Evolutionary conservation across 2,888 invertebrate genomes (phyloP).

Genomic region (Bellardia pandia): DNA sequence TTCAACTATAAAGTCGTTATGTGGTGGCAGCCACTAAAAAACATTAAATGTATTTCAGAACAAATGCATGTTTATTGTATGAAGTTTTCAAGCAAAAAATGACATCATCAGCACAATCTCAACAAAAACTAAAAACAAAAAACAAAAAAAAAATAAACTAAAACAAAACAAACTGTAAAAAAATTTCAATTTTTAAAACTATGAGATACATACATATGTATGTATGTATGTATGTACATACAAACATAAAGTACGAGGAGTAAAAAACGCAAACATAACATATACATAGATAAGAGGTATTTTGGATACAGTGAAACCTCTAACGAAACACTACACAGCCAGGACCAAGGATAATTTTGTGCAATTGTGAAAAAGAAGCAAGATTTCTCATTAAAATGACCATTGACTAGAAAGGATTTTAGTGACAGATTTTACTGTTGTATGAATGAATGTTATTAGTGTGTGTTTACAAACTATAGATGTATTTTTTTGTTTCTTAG

Average conservation of each 20-base stretch:
- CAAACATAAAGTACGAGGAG: neutral
- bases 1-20: slow-evolving; percentile 33
- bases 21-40: slow-evolving; percentile 38
- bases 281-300: neutral
- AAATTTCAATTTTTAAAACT: slow-evolving; percentile 8
- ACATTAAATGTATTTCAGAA: slow-evolving; percentile 19
- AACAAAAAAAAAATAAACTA: neutral
- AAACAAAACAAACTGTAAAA: slow-evolving; percentile 10
- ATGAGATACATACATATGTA: neutral
- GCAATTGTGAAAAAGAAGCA: too few species aligned
- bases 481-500: neutral
- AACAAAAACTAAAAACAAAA: slow-evolving; percentile 2
- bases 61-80: slow-evolving; percentile 35
- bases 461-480: neutral
- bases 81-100: slow-evolving; percentile 28
- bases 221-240: too few species aligned
- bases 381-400: neutral
- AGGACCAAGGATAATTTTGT: too few species aligned
- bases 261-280: neutral
- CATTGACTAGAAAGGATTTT: neutral
- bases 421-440: neutral
- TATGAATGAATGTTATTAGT: neutral
- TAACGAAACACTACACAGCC: neutral
- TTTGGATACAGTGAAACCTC: neutral
- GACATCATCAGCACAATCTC: slow-evolving; percentile 44